Base-by-base conservation (phyloP, 2,888 invertebrate genomes). In the Synanthedon tipuliformis region DNA sequence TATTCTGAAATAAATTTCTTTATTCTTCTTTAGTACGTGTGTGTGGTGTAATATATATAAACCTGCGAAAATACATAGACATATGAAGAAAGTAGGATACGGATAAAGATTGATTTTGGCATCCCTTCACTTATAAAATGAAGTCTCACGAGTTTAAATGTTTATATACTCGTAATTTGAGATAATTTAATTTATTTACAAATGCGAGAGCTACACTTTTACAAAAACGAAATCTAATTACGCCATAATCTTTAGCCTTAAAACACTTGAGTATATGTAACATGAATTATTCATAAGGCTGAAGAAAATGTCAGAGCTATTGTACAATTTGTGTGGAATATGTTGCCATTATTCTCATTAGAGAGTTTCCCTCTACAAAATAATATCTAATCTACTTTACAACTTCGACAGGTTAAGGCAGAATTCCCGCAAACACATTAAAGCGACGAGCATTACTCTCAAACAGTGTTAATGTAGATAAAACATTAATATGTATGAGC, bases 401-500 rank as follows among this genome's bases (percentile, higher is more conserved):
- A 74, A 72, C 75, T 74, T 73, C 65, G 71, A 67, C 72, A 75
- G 72, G 71, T 75, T 71, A 71, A 71, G 75, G 70, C 71, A 69
- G 69, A 75, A 72, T 71, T 72, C 72, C 73, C 75, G 65, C 69
- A 74, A 78, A 79, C 73, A 79, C 79, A 78, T 77, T 78, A 78
- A 73, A 71, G 68, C 69, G 68, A 56, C 57, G 59, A 65, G 68
- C 71, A 71, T 71, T 68, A 68, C 70, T 75, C 71, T 65, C 66
- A 62, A 59, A 68, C 68, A 55, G 71, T 68, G 70, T 73, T 73
- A 78, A 79, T 77, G 82, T 78, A 77, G 75, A 81, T 78, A 79
- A 78, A 75, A 72, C 78, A 85, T 85, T 78, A 84, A 84, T 83
- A 84, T 85, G 85, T 79, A 85, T 84, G 82, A 84, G 73, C 57